These are phyloP conservation scores for Turritopsis dohrnii DNA, from an alignment of 30 jellyfish, hydroid and myxozoan species.

Conservation along the genomic window DNA sequence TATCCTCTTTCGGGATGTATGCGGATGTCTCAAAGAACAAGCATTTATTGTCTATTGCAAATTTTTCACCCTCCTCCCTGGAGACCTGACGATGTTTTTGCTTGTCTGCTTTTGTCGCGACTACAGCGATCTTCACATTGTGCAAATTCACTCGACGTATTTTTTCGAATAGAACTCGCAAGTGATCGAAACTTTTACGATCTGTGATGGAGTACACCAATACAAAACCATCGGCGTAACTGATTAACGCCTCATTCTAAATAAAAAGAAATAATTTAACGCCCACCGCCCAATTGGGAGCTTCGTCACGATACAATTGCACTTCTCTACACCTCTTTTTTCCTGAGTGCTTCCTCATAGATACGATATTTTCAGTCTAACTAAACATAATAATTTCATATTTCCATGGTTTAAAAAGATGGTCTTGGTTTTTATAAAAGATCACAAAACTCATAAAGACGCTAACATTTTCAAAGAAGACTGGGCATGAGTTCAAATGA, in stretches of 20 bases:
- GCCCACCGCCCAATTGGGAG: background rate
- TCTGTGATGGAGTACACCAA: constrained; percentile 30
- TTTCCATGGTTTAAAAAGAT: too few relatives aligned
- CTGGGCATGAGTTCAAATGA: background rate
- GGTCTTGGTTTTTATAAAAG: too few relatives aligned
- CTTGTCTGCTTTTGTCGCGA: constrained; percentile 18
- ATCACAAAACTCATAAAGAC: too few relatives aligned
- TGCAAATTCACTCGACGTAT: constrained; percentile 9
- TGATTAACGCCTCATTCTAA: constrained; percentile 25
- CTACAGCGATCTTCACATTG: constrained; percentile 1
- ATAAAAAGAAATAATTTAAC: background rate
- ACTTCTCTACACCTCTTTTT: too few relatives aligned
- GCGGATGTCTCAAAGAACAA: constrained; percentile 11
- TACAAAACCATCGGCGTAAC: constrained; percentile 23
- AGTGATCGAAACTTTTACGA: constrained; percentile 13
- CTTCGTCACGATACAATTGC: too few relatives aligned
- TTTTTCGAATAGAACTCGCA: background rate
- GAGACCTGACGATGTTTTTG: background rate
- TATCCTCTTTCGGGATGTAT: constrained; percentile 8
- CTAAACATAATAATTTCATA: too few relatives aligned
- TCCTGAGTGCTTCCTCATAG: too few relatives aligned
- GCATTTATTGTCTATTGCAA: constrained; percentile 2
- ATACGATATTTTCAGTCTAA: too few relatives aligned
- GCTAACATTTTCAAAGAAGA: background rate
- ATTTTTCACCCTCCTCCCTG: background rate